Evolutionary conservation across 2,797 vertebrate species (phyloP).

Genomic region (Artibeus jamaicensis): DNA sequence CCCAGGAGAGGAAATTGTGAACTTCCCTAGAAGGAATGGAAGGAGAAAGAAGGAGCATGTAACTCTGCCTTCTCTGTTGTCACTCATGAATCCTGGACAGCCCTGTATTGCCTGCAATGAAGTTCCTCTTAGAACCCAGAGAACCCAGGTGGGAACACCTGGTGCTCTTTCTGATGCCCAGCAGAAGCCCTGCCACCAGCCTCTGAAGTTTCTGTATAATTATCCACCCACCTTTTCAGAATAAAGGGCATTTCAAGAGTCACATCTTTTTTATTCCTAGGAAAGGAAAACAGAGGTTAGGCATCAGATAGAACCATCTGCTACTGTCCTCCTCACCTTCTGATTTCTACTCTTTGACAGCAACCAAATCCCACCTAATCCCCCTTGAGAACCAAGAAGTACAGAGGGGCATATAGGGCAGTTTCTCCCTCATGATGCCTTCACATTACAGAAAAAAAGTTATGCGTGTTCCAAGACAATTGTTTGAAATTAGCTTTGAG

Average conservation of each 20-base stretch:
- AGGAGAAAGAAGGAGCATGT: background rate
- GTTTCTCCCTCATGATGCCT: background rate
- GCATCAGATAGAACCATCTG: background rate
- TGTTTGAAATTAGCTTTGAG: background rate
- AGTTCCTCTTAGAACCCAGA: background rate
- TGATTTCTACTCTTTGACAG: background rate
- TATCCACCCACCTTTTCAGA: background rate
- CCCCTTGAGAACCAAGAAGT: background rate
- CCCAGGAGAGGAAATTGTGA: background rate
- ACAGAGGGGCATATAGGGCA: background rate
- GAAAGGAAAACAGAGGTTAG: background rate
- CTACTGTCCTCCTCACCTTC: background rate
- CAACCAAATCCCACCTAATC: background rate
- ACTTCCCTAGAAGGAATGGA: background rate
- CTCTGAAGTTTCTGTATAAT: background rate
- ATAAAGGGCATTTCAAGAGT: background rate
- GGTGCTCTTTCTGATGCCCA: background rate
- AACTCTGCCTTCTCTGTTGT: background rate
- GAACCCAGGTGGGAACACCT: background rate
- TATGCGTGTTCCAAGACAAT: background rate
- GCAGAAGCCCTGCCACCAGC: background rate
- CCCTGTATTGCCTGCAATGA: background rate
- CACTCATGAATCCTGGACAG: background rate
- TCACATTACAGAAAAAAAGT: background rate
- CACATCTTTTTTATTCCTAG: background rate